Percentiles rank a stretch among this genome's conserved stretches.
Evolutionary conservation across 2,113 vertebrate species (phyloP).

Genomic region (Theristicus caerulescens): DNA sequence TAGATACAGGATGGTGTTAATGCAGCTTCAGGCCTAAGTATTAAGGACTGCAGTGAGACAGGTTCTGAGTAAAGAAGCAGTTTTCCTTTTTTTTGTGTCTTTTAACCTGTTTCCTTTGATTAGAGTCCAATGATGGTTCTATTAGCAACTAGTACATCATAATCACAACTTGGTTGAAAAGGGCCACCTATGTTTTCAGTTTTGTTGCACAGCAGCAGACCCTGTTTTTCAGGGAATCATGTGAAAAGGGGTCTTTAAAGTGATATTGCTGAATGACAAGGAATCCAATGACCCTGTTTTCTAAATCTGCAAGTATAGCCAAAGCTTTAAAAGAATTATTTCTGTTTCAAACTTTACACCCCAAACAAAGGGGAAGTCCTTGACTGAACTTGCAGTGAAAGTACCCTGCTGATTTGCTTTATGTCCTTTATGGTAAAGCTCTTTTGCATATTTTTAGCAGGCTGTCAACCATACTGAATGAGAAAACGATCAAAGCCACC

Average conservation of each 20-base stretch:
- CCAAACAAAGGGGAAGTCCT: neutral
- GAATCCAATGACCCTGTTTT: neutral
- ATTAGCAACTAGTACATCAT: neutral
- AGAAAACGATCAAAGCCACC: slow-evolving; percentile 3
- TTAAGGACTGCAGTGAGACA: neutral
- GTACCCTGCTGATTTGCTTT: neutral
- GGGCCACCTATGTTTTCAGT: neutral
- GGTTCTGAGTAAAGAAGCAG: neutral
- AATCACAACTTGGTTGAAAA: neutral
- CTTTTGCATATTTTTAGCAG: neutral
- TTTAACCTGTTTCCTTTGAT: neutral
- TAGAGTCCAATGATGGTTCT: neutral
- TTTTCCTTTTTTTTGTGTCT: neutral
- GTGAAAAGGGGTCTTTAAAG: neutral
- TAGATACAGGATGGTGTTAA: neutral
- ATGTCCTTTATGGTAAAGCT: neutral
- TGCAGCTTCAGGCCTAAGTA: neutral
- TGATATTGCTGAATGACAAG: neutral
- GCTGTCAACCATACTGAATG: neutral
- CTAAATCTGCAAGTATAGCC: neutral
- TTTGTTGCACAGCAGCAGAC: neutral
- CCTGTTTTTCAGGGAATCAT: neutral
- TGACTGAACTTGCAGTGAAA: neutral
- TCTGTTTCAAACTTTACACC: neutral
- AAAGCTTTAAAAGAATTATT: neutral